phyloP scores from a whole-genome alignment of 37 sponge, comb jelly and placozoan species.

The Bolinopsis microptera region DNA sequence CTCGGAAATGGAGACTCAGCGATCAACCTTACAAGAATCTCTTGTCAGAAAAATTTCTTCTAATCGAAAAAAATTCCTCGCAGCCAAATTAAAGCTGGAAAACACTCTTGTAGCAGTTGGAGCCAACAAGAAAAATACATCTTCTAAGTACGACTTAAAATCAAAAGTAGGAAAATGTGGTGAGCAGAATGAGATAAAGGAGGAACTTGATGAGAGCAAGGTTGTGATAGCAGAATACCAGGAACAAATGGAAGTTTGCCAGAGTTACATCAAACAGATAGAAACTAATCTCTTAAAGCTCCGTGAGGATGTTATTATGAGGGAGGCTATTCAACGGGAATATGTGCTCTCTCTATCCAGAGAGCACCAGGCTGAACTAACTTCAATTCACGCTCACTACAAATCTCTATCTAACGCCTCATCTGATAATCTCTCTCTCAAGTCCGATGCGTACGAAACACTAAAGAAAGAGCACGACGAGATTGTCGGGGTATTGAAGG shows the following conservation, averaged over 20 bases:
- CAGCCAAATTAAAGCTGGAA: background rate
- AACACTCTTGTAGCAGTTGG: background rate
- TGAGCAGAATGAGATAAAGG: background rate
- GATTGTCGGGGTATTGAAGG: background rate
- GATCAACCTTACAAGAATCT: background rate
- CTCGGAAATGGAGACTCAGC: conserved; percentile 20
- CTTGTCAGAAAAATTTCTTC: background rate
- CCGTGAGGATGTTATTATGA: background rate
- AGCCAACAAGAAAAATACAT: background rate
- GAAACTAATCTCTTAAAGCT: background rate
- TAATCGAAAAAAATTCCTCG: background rate
- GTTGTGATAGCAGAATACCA: background rate
- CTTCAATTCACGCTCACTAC: background rate
- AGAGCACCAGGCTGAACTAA: background rate
- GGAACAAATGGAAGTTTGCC: background rate
- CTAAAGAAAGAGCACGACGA: background rate
- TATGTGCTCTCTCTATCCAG: background rate
- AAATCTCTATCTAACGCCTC: background rate
- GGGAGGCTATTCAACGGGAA: background rate
- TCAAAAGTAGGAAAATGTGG: background rate
- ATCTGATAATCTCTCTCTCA: background rate
- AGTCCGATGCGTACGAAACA: background rate
- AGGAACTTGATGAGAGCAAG: conserved; percentile 3
- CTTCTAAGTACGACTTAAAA: background rate
- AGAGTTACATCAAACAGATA: background rate